Evolutionary conservation across 2,888 invertebrate species (phyloP).

Genomic region (Trichopria drosophilae): DNA sequence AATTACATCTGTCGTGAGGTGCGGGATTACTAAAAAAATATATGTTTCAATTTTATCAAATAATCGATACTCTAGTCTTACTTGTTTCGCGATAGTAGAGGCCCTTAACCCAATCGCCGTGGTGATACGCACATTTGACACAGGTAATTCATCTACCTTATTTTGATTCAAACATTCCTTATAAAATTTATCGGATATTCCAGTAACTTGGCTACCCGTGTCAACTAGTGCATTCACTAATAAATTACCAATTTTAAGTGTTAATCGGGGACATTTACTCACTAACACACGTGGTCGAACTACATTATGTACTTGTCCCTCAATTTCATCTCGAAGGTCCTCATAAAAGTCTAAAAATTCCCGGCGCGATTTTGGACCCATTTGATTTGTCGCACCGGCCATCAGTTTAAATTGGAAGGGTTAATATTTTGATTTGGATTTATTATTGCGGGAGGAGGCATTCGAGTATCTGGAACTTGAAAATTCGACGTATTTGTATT

Average conservation of each 20-base stretch:
- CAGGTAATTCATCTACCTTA: conserved; percentile 7
- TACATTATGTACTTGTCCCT: too few species aligned
- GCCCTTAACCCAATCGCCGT: conserved; percentile 18
- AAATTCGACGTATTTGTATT: too few species aligned
- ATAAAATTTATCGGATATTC: too few species aligned
- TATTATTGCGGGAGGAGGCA: conserved; percentile 16
- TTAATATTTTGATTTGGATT: neutral
- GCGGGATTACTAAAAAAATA: too few species aligned
- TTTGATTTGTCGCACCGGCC: neutral
- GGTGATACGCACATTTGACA: conserved; percentile 11
- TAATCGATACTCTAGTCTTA: neutral
- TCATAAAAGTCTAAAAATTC: neutral
- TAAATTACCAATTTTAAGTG: too few species aligned
- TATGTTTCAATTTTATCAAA: neutral
- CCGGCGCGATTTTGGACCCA: neutral
- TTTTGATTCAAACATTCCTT: too few species aligned
- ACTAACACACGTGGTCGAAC: too few species aligned
- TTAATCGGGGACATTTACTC: too few species aligned
- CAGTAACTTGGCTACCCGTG: too few species aligned
- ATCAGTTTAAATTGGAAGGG: neutral
- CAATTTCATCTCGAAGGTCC: too few species aligned
- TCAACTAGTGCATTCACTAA: too few species aligned
- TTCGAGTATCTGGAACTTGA: conserved; percentile 5
- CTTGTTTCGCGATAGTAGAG: conserved; percentile 11
- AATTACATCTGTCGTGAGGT: conserved; percentile 20